These are phyloP conservation scores for Climacteris rufus DNA, from an alignment of 2,113 vertebrate genomes.

Conservation along the genomic window DNA sequence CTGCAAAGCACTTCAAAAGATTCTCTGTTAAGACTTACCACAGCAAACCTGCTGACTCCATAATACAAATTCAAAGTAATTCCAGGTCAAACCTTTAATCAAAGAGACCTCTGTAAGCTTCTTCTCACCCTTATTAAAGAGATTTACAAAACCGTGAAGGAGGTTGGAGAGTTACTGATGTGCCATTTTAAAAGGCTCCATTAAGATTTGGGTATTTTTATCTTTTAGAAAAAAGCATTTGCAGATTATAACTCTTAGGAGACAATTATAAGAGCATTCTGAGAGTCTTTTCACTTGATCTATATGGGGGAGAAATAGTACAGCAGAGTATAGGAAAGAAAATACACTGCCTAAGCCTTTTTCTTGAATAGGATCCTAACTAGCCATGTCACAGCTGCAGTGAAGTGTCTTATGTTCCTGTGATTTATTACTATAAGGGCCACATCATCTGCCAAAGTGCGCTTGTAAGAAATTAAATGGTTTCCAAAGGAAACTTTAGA, in stretches of 20 bases:
- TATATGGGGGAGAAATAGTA: constrained; percentile 56
- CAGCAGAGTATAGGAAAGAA: constrained; percentile 59
- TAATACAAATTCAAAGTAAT: constrained; percentile 49
- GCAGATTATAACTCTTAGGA: constrained; percentile 67
- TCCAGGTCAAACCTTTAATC: constrained; percentile 60
- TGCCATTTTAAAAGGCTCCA: constrained; percentile 62
- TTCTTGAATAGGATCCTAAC: constrained; percentile 75
- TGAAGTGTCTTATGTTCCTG: constrained; percentile 58
- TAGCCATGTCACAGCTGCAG: constrained; percentile 72
- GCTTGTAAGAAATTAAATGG: constrained; percentile 56
- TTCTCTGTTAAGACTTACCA: not conserved
- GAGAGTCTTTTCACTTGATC: constrained; percentile 69
- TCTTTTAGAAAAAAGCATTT: constrained; percentile 60
- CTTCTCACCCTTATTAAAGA: constrained; percentile 50
- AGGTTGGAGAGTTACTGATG: constrained; percentile 68
- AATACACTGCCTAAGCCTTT: constrained; percentile 65
- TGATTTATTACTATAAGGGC: constrained; percentile 68
- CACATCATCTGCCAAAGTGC: constrained; percentile 62
- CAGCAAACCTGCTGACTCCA: constrained; percentile 37
- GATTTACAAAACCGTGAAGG: constrained; percentile 68
- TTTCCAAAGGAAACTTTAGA: constrained; percentile 61
- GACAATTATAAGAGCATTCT: constrained; percentile 67
- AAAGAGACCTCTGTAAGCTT: constrained; percentile 39
- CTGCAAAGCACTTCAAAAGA: constrained; percentile 21
- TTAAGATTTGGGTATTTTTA: constrained; percentile 70